phyloP scores from a whole-genome alignment of 2,113 vertebrate genomes.

The Alligator sinensis region DNA sequence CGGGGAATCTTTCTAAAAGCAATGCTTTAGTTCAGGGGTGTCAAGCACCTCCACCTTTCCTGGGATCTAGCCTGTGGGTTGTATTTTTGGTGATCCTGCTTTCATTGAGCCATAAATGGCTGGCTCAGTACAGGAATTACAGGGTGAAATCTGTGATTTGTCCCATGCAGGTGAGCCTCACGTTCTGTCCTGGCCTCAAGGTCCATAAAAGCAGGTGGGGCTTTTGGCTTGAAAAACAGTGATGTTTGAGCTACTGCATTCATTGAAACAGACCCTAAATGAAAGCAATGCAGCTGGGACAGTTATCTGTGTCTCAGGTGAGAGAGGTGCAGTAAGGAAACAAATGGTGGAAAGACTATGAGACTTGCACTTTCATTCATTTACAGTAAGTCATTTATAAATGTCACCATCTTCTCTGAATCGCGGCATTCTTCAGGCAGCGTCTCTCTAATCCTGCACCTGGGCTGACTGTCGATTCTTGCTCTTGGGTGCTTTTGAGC shows the following conservation, averaged over 20 bases:
- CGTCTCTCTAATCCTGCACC: neutral
- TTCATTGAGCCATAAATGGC: neutral
- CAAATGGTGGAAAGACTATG: neutral
- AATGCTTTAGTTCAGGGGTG: neutral
- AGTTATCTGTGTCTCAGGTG: neutral
- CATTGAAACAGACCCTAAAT: neutral
- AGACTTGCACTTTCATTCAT: neutral
- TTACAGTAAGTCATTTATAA: neutral
- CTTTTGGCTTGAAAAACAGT: neutral
- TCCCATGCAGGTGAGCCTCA: neutral
- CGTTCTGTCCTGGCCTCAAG: neutral
- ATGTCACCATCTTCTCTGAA: neutral
- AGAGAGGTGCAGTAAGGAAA: neutral
- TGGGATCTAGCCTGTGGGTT: too few species aligned
- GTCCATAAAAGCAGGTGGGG: neutral
- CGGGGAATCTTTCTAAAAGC: neutral
- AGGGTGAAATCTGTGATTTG: neutral
- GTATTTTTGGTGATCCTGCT: too few species aligned
- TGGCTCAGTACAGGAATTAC: neutral
- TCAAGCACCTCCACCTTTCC: too few species aligned
- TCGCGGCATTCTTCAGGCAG: neutral
- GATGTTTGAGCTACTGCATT: neutral
- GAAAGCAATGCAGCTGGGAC: neutral
- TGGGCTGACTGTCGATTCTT: neutral
- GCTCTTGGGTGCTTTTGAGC: neutral